These are phyloP conservation scores for Polydrusus cervinus DNA, from an alignment of 2,888 invertebrate genomes.

Conservation along the genomic window DNA sequence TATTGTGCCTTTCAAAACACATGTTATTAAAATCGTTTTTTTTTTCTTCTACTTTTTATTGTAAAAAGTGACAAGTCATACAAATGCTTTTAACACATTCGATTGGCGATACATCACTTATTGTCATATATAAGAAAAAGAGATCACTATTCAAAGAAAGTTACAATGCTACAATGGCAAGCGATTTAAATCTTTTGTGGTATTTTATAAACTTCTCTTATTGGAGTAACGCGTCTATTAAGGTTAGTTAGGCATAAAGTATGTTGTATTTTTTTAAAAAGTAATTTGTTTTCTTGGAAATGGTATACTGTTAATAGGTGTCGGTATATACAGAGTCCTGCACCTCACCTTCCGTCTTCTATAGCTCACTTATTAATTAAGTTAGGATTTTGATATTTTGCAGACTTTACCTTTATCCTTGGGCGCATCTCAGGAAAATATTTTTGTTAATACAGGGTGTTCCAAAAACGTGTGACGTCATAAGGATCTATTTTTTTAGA, in stretches of 20 bases:
- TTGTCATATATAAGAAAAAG: conserved; percentile 13
- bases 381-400: too few relatives aligned
- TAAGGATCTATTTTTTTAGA: too few relatives aligned
- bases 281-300: too few relatives aligned
- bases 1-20: not conserved
- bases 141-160: conserved; percentile 15
- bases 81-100: conserved; percentile 18
- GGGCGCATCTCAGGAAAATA: too few relatives aligned
- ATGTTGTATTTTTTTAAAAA: too few relatives aligned
- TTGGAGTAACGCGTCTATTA: not conserved
- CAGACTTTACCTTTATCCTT: too few relatives aligned
- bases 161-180: conserved; percentile 4
- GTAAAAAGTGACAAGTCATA: conserved; percentile 28
- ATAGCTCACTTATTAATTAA: too few relatives aligned
- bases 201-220: not conserved
- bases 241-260: not conserved
- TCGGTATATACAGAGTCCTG: too few relatives aligned
- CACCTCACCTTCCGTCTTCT: too few relatives aligned
- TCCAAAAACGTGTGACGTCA: too few relatives aligned
- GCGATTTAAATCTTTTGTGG: conserved; percentile 10
- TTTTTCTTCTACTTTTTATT: conserved; percentile 13
- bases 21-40: conserved; percentile 10
- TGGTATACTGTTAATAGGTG: too few relatives aligned
- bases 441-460: too few relatives aligned
- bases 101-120: conserved; percentile 19